Evolutionary conservation across 2,888 invertebrate genomes (phyloP).

Genomic region (Syrphus vitripennis): DNA sequence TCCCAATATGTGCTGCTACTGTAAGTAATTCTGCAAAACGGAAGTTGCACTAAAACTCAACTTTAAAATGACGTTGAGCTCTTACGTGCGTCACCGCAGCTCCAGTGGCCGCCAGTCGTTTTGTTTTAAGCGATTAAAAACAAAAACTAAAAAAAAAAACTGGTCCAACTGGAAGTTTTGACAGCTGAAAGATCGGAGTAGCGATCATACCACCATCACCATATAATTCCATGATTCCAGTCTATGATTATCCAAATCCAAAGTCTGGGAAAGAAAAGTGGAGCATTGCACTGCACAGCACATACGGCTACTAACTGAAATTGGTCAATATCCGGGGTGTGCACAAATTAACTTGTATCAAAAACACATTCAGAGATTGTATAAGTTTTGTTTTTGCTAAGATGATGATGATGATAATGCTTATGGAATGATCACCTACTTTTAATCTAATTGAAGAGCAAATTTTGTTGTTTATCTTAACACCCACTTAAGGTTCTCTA

Average conservation of each 20-base stretch:
- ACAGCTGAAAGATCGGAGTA: background rate
- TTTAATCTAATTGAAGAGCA: background rate
- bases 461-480: background rate
- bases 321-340: slow-evolving; percentile 67
- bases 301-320: background rate
- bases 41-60: slow-evolving; percentile 50
- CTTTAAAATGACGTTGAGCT: slow-evolving; percentile 13
- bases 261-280: slow-evolving; percentile 56
- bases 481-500: slow-evolving; percentile 28
- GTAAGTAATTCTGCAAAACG: slow-evolving; percentile 29
- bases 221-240: slow-evolving; percentile 18
- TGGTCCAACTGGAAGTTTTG: slow-evolving; percentile 47
- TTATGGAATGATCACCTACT: background rate
- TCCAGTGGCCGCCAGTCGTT: too few species aligned
- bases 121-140: background rate
- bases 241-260: slow-evolving; percentile 37
- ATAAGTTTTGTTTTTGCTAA: background rate
- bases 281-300: slow-evolving; percentile 3
- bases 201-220: background rate
- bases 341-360: background rate
- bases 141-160: slow-evolving; percentile 40
- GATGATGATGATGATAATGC: too few species aligned
- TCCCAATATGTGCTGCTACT: background rate
- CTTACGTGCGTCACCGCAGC: background rate
- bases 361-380: background rate